Percentiles rank a stretch among this genome's conserved stretches.
These are phyloP conservation scores for Scaptomyza montana DNA, from an alignment of 1,140 invertebrate genomes.

Conservation along the genomic window DNA sequence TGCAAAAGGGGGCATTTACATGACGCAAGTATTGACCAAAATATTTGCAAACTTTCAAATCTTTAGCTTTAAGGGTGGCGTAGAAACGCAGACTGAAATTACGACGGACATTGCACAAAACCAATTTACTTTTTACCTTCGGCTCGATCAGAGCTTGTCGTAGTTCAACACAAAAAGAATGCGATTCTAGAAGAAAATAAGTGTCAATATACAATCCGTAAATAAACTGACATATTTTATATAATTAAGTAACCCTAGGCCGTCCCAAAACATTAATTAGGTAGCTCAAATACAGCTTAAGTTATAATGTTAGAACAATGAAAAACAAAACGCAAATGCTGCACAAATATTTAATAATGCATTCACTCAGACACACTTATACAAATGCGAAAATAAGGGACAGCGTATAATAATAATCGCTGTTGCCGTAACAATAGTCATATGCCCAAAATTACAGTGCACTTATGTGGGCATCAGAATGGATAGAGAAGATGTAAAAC, in stretches of 20 bases:
- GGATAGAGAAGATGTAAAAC: conserved; percentile 5
- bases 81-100: too few species aligned
- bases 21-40: too few species aligned
- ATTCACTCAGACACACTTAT: conserved; percentile 19
- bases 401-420: conserved; percentile 37
- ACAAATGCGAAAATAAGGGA: not conserved
- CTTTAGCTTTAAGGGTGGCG: too few species aligned
- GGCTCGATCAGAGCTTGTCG: conserved; percentile 9
- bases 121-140: too few species aligned
- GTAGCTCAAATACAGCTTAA: not conserved
- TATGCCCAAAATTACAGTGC: conserved; percentile 62
- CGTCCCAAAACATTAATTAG: not conserved
- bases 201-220: too few species aligned
- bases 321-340: conserved; percentile 23
- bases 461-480: conserved; percentile 49
- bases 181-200: too few species aligned
- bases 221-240: not conserved
- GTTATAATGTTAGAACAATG: conserved; percentile 1
- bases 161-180: not conserved
- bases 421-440: conserved; percentile 42
- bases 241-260: not conserved
- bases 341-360: conserved; percentile 78
- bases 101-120: too few species aligned
- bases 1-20: too few species aligned
- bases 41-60: too few species aligned